Base-by-base conservation (phyloP, 2,113 vertebrate species). In the Lagopus leucura region DNA sequence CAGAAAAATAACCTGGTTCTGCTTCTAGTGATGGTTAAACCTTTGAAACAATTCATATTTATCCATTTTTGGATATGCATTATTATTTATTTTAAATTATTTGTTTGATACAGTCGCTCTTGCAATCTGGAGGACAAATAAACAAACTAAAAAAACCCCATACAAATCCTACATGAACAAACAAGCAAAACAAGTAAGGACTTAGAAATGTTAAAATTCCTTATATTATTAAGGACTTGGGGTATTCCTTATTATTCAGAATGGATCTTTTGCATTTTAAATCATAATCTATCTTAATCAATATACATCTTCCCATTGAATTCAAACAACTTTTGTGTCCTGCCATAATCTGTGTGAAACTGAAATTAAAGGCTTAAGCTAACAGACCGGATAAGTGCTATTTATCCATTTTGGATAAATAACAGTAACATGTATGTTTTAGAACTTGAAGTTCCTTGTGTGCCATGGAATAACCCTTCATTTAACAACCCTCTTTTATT, bases 281-380 rank as follows among this genome's bases (percentile, higher is more conserved):
- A 76, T 57, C 22, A 65, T 92, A 79, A 52, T 76, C 75, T 1
- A 3, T 86, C 63, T 61, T 18, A 80, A 32, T n/a, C n/a, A 80
- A 32, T 40, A 1, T 36, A 76, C 52, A 25, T 73, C 36, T 82
- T 82, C 19, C 52, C 42, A 40, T 28, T 61, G 55, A 82, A 57
- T 85, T 91, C 69, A 74, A 43, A 43, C 65, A 69, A 84, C 11
- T 47, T 58, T 63, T n/a, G 4, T 67, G 22, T 87, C 20, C 32
- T 90, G 75, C 48, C 38, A 89, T 93, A 94, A 85, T 61, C 38
- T 32, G 17, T 57, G n/a, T 36, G 43, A 65, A 95, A 78, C 34
- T 93, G 22, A 71, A 89, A 89, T 67, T 54, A 81, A 85, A 86
- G 19, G 8, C 21, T 55, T 67, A 28, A 64, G 13, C 13, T 67